Conservation (phyloP, 2,113 vertebrate species). For the Oncorhynchus tshawytscha region DNA sequence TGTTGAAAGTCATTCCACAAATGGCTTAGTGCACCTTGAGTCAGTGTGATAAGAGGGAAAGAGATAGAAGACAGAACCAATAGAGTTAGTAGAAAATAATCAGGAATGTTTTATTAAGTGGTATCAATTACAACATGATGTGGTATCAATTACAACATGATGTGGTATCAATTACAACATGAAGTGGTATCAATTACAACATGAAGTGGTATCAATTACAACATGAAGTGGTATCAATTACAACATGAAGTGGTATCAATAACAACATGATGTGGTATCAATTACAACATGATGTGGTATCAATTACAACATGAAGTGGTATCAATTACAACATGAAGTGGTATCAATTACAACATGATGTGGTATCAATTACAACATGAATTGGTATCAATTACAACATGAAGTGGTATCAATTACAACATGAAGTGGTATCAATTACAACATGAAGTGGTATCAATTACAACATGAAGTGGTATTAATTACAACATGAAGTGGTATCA, state of each 20-base stretch:
- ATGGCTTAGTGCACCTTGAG: neutral
- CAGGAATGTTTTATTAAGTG: slow-evolving; percentile 39
- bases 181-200: slow-evolving; percentile 8
- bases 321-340: no score
- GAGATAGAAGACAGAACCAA: neutral
- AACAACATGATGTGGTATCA: slow-evolving; percentile 10
- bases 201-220: slow-evolving; percentile 12
- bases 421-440: slow-evolving; percentile 12
- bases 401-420: slow-evolving; percentile 12
- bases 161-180: neutral
- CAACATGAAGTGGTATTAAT: slow-evolving; percentile 10
- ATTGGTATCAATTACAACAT: neutral
- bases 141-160: slow-evolving; percentile 7
- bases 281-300: slow-evolving; percentile 12
- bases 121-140: slow-evolving; percentile 2
- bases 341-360: slow-evolving; percentile 2
- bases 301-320: no score
- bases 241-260: slow-evolving; percentile 3
- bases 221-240: slow-evolving; percentile 10
- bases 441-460: neutral
- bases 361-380: slow-evolving; percentile 7
- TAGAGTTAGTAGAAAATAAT: slow-evolving; percentile 1
- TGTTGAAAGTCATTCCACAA: neutral
- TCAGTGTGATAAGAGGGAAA: neutral
- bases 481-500: slow-evolving; percentile 2